Evolutionary conservation across 2,797 vertebrate genomes (phyloP).

Genomic region (Spinibarbus caldwelli): DNA sequence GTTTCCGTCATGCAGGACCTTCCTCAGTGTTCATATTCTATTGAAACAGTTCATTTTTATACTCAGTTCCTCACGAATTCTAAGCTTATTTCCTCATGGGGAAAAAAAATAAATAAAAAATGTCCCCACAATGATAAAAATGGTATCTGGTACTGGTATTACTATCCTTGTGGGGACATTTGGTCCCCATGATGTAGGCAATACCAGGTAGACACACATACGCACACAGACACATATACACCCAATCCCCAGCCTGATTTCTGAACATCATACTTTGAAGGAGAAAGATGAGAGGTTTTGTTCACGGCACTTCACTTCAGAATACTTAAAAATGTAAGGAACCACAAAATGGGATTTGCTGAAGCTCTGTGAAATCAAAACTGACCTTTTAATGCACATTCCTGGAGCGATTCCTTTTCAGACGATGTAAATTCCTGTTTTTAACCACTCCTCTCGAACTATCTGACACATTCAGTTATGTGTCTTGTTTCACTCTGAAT

Average conservation of each 20-base stretch:
- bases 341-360: not conserved
- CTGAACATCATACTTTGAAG: not conserved
- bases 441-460: not conserved
- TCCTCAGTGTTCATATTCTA: too few relatives aligned
- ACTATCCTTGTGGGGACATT: too few relatives aligned
- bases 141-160: too few relatives aligned
- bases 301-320: not conserved
- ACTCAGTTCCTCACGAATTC: too few relatives aligned
- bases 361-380: not conserved
- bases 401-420: not conserved
- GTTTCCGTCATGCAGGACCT: too few relatives aligned
- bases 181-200: too few relatives aligned
- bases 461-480: not conserved
- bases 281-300: not conserved
- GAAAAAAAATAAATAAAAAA: too few relatives aligned
- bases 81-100: too few relatives aligned
- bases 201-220: not conserved
- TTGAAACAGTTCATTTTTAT: too few relatives aligned
- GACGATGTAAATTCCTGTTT: not conserved
- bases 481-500: not conserved
- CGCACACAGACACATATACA: not conserved
- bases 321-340: not conserved
- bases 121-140: too few relatives aligned
- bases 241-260: not conserved
- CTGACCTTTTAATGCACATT: not conserved